Base-by-base conservation (phyloP, 1,140 invertebrate genomes). In the Anoplolepis gracilipes region DNA sequence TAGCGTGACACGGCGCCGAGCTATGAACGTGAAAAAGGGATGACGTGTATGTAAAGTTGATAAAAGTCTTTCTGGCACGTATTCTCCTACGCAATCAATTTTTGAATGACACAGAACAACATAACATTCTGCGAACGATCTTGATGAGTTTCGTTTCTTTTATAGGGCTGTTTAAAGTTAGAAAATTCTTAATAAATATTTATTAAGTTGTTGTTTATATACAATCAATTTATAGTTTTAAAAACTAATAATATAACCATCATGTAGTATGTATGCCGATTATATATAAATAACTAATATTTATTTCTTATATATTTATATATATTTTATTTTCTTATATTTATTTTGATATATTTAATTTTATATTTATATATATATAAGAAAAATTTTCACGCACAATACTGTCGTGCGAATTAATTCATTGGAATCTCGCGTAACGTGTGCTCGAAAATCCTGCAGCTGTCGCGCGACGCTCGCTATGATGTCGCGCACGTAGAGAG, bases 1-100 rank as follows among this genome's bases (percentile, higher is more conserved):
- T 92, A 92, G 87, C 88, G 92, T 92, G 88, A 87, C 84, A 85
- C 69, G 61, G 22, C 79, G 82, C 36, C 67, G 85, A 91, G 88
- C 72, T 61, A 53, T 36, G 49, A 85, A 85, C 46, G 46, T 33
- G 81, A 59, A 59, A 87, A 81, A 85, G 61, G 36, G 82, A 73
- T n/a, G 33, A 55, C 53, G 72, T 85, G 65, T 88, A 87, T 84
- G 85, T 87, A 91, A 90, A 89, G 89, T 88, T 91, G 90, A 90
- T 92, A 90, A 92, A 89, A 89, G 61, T 85, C 49, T 57, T 72
- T 57, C 76, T 70, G 39, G 72, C 84, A 85, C 57, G 33, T 28
- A 42, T 46, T 72, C 28, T 59, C 36, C 46, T 69, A 39, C 57
- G 19, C 78, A 61, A 88, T 67, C 84, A 85, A 84, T 90, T 85